These are phyloP conservation scores for Astyanax mexicanus DNA, from an alignment of 2,797 vertebrate genomes.

Conservation along the genomic window DNA sequence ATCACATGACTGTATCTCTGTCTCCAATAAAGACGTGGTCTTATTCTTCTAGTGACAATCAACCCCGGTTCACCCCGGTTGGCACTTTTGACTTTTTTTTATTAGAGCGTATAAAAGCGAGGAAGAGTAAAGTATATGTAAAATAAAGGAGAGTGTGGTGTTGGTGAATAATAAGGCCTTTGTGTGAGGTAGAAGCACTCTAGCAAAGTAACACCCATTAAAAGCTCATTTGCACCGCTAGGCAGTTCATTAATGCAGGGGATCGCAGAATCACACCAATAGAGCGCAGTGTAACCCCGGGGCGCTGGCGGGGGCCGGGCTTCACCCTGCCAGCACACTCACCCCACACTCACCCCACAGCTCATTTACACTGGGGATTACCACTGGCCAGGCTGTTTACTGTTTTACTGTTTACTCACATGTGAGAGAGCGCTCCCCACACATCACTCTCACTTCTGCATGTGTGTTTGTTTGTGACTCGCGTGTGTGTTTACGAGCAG, in stretches of 20 bases:
- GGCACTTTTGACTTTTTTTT: slow-evolving; percentile 87
- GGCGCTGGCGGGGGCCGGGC: slow-evolving; percentile 79
- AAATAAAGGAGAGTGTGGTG: slow-evolving; percentile 76
- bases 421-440: slow-evolving; percentile 48
- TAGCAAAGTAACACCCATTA: slow-evolving; percentile 98
- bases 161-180: slow-evolving; percentile 67
- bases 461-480: slow-evolving; percentile 45
- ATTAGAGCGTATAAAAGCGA: slow-evolving; percentile 65
- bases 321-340: slow-evolving; percentile 81
- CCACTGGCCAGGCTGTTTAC: slow-evolving; percentile 65
- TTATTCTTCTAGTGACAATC: slow-evolving; percentile 80
- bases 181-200: slow-evolving; percentile 77
- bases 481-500: slow-evolving; percentile 43
- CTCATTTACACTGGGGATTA: slow-evolving; percentile 87
- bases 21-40: slow-evolving; percentile 72
- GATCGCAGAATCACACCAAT: slow-evolving; percentile 85
- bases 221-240: slow-evolving; percentile 96
- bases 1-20: slow-evolving; percentile 1
- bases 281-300: slow-evolving; percentile 85
- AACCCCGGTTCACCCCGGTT: too few relatives aligned
- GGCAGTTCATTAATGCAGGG: slow-evolving; percentile 97
- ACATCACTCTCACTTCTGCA: slow-evolving; percentile 51
- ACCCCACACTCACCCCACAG: slow-evolving; percentile 77
- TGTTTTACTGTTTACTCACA: slow-evolving; percentile 58
- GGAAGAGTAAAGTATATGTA: too few relatives aligned